Percentiles rank a stretch among this genome's conserved stretches.
These are phyloP conservation scores for Isoperla grammatica DNA, from an alignment of 2,888 invertebrate genomes.

Conservation along the genomic window DNA sequence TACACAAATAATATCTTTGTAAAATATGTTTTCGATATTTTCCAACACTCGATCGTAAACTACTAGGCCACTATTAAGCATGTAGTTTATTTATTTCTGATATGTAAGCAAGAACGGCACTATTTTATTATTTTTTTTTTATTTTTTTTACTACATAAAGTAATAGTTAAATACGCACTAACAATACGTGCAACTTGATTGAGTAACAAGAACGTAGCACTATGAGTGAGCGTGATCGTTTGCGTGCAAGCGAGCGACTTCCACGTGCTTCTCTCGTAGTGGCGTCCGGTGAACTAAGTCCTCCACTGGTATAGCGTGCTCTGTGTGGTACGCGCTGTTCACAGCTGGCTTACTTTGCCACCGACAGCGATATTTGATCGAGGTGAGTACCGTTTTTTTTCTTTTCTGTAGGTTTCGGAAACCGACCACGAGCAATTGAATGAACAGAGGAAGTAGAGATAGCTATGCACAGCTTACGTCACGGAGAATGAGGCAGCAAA, in stretches of 20 bases:
- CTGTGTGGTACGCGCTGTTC: too few relatives aligned
- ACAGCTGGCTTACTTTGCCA: not conserved
- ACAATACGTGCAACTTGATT: not conserved
- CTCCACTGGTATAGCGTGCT: not conserved
- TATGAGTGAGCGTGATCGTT: not conserved
- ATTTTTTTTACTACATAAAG: too few relatives aligned
- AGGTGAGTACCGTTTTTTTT: not conserved
- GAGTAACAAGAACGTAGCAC: not conserved
- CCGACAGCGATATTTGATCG: not conserved
- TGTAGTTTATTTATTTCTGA: not conserved
- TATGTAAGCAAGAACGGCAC: conserved; percentile 16
- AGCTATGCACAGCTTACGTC: not conserved
- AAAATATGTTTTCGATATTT: too few relatives aligned
- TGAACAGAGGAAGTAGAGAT: conserved; percentile 18
- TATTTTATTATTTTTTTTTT: not conserved
- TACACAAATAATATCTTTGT: too few relatives aligned
- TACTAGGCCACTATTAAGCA: too few relatives aligned
- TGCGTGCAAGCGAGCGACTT: not conserved
- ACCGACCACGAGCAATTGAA: conserved; percentile 14
- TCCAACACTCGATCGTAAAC: too few relatives aligned
- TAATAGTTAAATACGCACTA: too few relatives aligned
- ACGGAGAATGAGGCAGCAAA: conserved; percentile 2
- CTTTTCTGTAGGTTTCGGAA: not conserved
- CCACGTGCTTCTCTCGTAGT: not conserved
- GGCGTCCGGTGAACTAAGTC: not conserved